These are phyloP conservation scores for Mus pahari DNA, from an alignment of 2,113 vertebrate species.

Conservation along the genomic window DNA sequence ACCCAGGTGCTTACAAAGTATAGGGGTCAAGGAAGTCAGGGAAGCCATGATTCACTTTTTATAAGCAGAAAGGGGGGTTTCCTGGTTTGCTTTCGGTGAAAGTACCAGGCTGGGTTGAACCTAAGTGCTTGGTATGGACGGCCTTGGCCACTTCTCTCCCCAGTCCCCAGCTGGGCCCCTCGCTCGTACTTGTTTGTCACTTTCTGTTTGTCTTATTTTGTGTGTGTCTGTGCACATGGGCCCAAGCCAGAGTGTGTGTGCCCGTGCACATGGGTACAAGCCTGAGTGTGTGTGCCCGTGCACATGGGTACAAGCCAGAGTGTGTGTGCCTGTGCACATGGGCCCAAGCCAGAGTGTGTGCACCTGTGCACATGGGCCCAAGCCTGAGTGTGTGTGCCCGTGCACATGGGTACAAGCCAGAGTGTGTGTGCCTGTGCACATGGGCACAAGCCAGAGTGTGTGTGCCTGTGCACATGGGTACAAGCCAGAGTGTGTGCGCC, in stretches of 20 bases:
- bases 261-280: too few species aligned
- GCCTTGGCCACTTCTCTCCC: not conserved
- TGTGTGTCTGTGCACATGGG: too few species aligned
- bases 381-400: not conserved
- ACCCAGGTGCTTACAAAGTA: not conserved
- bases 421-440: too few species aligned
- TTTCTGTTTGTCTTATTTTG: not conserved
- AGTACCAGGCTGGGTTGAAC: constrained; percentile 11
- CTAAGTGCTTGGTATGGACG: not conserved
- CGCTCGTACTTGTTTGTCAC: not conserved
- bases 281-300: too few species aligned
- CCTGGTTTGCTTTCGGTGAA: not conserved
- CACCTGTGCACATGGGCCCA: too few species aligned
- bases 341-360: not conserved
- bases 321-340: too few species aligned
- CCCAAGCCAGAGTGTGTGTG: not conserved
- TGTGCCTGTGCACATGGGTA: too few species aligned
- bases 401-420: not conserved
- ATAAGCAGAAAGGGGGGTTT: constrained; percentile 43
- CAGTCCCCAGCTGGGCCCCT: not conserved
- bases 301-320: not conserved
- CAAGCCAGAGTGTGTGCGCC: not conserved
- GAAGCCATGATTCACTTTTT: not conserved
- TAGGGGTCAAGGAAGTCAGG: not conserved
- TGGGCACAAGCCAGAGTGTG: not conserved